Evolutionary conservation across 2,113 vertebrate genomes (phyloP), one percentile per base, ranked within the genome.

Genomic region (Fregetta grallaria): DNA sequence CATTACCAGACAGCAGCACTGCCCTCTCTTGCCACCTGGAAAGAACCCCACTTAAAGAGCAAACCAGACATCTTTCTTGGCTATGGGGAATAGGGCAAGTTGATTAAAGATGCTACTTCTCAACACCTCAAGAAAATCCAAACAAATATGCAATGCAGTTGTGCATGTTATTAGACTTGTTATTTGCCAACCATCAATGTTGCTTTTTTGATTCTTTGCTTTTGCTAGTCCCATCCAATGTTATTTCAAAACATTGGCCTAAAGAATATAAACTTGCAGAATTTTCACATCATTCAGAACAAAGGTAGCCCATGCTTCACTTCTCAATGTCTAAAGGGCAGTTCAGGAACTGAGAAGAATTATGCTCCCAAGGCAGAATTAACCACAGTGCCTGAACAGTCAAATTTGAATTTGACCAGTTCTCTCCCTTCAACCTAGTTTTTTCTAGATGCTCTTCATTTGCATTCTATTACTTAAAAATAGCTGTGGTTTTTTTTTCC

Each of bases 401-500:
- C 13, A 79, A 53, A 61, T 40, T 3, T 45, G 22, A 76, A 65
- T 77, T 53, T 55, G 16, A 62, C 15, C n/a, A 20, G 7, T 58
- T 77, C 27, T 73, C 17, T 44, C 49, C 32, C 29, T 89, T 89
- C 68, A 77, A 40, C 10, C 20, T 17, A 17, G 7, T 78, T 53
- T 58, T 84, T 90, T 79, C 75, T 49, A 91, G 50, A 20, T 34
- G n/a, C 42, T 65, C 12, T 82, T 67, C 21, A 17, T 8, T 50
- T 81, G 21, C 6, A 47, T 65, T 84, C 21, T 71, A 0, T 23
- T 47, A 71, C 22, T 55, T 44, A 32, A 53, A 62, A 85, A 66
- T 3, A 53, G 9, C 22, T 72, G 40, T 27, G 30, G 6, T 0
- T 0, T 15, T 70, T 74, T 74, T 36, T n/a, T 8, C 13, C 11